A percentile compares a stretch with the other conserved stretches of the same genome.
Evolutionary conservation across 2,797 vertebrate species (phyloP).

Genomic region (Linurgus olivaceus): DNA sequence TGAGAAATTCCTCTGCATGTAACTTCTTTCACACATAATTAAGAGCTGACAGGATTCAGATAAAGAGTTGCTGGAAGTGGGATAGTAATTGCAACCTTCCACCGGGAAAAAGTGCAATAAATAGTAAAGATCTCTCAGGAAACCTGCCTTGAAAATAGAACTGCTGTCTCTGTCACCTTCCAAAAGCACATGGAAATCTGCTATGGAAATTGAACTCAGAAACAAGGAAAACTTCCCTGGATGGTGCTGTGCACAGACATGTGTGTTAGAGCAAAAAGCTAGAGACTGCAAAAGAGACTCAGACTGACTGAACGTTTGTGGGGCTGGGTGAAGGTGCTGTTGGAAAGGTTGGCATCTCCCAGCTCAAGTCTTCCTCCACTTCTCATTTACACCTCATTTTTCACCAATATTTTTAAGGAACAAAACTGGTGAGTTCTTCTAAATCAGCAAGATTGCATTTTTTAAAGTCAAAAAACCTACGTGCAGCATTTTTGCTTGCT

Average conservation of each 20-base stretch:
- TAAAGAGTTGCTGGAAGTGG: conserved; percentile 23
- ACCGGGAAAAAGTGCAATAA: background rate
- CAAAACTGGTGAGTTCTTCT: background rate
- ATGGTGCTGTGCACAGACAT: background rate
- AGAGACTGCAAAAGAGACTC: background rate
- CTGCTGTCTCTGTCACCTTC: background rate
- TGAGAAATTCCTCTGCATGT: background rate
- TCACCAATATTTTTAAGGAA: background rate
- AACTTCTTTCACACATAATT: conserved; percentile 47
- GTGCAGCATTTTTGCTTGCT: accelerated
- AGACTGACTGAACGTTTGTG: background rate
- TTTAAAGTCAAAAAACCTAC: background rate
- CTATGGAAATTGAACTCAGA: background rate
- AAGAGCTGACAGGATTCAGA: conserved; percentile 33
- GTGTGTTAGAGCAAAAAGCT: background rate
- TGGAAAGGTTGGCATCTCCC: background rate
- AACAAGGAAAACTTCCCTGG: background rate
- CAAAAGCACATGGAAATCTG: background rate
- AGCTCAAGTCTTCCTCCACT: background rate
- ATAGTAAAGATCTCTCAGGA: background rate
- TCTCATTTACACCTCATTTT: background rate
- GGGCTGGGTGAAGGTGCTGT: background rate
- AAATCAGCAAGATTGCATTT: background rate
- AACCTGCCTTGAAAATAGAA: background rate
- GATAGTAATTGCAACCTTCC: conserved; percentile 17